Conservation (phyloP, 2,113 vertebrate species). For the Albula goreensis region DNA sequence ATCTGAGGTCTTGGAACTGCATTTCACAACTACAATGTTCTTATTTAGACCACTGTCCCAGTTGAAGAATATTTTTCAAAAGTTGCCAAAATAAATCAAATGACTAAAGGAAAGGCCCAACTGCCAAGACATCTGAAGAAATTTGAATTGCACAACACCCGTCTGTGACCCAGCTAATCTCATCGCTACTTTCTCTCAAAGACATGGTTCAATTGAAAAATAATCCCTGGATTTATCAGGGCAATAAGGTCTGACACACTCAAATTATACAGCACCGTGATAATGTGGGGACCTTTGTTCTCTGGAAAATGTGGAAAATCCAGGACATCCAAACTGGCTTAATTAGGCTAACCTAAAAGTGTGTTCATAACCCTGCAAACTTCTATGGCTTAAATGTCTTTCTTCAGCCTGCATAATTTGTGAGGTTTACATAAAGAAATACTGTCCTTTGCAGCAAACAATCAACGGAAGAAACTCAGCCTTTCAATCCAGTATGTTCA, state of each 20-base stretch:
- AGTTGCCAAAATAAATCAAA: not conserved
- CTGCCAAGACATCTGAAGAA: conserved; percentile 3
- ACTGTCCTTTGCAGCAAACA: not conserved
- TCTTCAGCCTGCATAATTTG: not conserved
- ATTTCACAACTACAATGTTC: too few species aligned
- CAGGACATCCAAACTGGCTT: not conserved
- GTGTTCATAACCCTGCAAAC: not conserved
- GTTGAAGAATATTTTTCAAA: not conserved
- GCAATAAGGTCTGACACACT: conserved; percentile 2
- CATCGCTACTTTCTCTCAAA: not conserved
- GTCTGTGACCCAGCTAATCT: not conserved
- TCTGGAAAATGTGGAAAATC: not conserved
- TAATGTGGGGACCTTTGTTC: not conserved
- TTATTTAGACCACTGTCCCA: too few species aligned
- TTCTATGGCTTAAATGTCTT: not conserved
- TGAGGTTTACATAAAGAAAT: not conserved
- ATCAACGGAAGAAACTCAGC: not conserved
- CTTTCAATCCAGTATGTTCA: not conserved
- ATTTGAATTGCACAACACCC: not conserved
- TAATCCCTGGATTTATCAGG: not conserved
- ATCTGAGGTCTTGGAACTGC: too few species aligned
- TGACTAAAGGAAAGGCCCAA: conserved; percentile 1
- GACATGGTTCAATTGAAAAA: not conserved
- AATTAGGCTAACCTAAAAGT: not conserved
- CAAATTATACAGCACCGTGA: not conserved